These are phyloP conservation scores for Lytechinus variegatus DNA, from an alignment of 35 echinoderm and acorn worm species.

Conservation along the genomic window DNA sequence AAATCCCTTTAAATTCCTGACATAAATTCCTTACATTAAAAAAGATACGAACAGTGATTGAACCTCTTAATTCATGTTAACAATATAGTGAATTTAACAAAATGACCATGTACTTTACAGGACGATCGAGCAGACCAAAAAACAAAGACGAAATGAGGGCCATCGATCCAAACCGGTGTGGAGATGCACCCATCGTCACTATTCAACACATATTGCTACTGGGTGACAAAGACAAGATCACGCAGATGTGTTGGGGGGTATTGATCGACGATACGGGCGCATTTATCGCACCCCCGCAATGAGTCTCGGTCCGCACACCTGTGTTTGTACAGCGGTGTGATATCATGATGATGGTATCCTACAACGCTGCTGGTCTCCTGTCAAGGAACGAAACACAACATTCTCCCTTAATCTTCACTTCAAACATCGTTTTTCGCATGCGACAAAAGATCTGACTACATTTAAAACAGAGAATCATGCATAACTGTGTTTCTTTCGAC, in stretches of 20 bases:
- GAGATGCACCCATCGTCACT: neutral
- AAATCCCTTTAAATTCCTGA: too few relatives aligned
- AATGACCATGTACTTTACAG: neutral
- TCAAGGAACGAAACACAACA: neutral
- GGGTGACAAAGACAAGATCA: neutral
- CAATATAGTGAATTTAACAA: neutral
- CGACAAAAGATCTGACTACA: too few relatives aligned
- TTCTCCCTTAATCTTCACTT: neutral
- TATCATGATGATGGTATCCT: neutral
- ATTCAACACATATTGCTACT: neutral
- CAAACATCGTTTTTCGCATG: too few relatives aligned
- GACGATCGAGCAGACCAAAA: neutral
- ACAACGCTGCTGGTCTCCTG: neutral
- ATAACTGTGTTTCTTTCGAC: too few relatives aligned
- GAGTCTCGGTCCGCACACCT: conserved; percentile 7
- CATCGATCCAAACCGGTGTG: neutral
- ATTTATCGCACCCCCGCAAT: conserved; percentile 8
- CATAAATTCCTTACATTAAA: too few relatives aligned
- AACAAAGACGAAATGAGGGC: neutral
- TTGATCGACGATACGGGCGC: neutral
- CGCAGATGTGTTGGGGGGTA: neutral
- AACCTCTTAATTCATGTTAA: neutral
- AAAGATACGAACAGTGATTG: too few relatives aligned
- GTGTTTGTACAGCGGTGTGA: neutral
- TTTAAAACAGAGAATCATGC: too few relatives aligned